phyloP scores from a whole-genome alignment of 2,888 invertebrate genomes.

The Troides oblongomaculatus region DNA sequence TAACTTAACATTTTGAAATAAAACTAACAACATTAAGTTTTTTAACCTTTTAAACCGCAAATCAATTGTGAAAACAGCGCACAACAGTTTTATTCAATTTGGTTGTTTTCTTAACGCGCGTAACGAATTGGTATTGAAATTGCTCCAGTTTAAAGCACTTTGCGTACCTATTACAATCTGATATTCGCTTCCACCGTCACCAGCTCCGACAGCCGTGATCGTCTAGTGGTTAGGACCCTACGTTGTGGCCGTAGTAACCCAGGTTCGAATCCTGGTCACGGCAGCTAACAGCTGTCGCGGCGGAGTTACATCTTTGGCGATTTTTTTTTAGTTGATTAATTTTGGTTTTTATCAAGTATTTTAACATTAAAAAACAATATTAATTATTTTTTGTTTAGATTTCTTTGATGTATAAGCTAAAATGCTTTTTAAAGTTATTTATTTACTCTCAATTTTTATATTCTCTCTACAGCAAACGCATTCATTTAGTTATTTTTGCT shows the following conservation, averaged over 20 bases:
- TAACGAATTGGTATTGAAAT: constrained; percentile 28
- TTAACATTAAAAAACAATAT: too few species aligned
- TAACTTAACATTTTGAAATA: too few species aligned
- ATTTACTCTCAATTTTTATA: too few species aligned
- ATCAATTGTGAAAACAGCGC: neutral
- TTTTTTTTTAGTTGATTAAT: neutral
- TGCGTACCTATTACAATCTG: neutral
- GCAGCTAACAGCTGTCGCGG: constrained; percentile 25
- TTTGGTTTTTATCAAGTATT: too few species aligned
- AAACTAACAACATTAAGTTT: too few species aligned
- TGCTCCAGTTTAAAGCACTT: constrained; percentile 22
- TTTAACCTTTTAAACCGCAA: too few species aligned
- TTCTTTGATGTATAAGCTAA: too few species aligned
- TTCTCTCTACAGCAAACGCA: too few species aligned
- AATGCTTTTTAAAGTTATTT: too few species aligned
- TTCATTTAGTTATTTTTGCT: too few species aligned
- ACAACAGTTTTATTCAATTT: neutral
- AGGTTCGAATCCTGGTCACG: constrained; percentile 84
- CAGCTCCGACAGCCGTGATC: constrained; percentile 68
- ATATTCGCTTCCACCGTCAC: constrained; percentile 6
- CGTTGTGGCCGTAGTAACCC: constrained; percentile 89
- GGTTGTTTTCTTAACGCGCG: neutral
- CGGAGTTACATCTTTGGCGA: constrained; percentile 1
- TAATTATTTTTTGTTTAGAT: too few species aligned
- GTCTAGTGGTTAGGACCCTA: constrained; percentile 88